Percentiles rank a stretch among this genome's conserved stretches.
phyloP scores from a whole-genome alignment of 2,113 vertebrate species.

The Sylvicapra grimmia region DNA sequence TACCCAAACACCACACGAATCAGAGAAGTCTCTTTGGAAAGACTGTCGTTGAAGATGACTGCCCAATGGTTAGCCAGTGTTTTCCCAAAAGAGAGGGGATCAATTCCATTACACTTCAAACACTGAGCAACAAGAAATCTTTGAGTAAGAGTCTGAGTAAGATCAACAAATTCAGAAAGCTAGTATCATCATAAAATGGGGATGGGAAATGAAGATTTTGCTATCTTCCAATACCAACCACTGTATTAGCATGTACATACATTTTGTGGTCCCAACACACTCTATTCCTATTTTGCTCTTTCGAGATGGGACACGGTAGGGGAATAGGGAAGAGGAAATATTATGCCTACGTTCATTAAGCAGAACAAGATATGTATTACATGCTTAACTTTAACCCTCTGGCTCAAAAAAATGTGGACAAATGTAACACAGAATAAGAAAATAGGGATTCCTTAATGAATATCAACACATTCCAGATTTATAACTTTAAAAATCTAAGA shows the following conservation, averaged over 20 bases:
- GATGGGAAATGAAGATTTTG: not conserved
- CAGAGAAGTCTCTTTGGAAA: not conserved
- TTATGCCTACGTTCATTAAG: not conserved
- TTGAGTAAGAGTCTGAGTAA: not conserved
- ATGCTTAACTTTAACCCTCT: not conserved
- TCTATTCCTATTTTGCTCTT: not conserved
- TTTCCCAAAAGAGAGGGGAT: not conserved
- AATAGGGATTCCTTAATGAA: not conserved
- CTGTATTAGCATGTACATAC: not conserved
- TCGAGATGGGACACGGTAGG: rapidly evolving
- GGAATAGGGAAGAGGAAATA: not conserved
- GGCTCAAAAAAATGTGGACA: not conserved
- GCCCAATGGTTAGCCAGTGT: too few relatives aligned
- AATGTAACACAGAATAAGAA: not conserved
- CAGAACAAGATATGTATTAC: not conserved
- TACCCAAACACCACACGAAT: not conserved
- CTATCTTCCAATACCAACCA: not conserved
- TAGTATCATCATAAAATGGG: not conserved
- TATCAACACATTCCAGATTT: not conserved
- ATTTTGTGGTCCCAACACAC: rapidly evolving
- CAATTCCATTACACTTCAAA: not conserved
- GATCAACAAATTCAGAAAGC: not conserved
- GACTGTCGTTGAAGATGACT: not conserved
- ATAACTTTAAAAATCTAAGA: not conserved
- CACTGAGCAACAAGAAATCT: not conserved